phyloP scores from a whole-genome alignment of 2,888 invertebrate genomes.

The Habroteleia sp. region DNA sequence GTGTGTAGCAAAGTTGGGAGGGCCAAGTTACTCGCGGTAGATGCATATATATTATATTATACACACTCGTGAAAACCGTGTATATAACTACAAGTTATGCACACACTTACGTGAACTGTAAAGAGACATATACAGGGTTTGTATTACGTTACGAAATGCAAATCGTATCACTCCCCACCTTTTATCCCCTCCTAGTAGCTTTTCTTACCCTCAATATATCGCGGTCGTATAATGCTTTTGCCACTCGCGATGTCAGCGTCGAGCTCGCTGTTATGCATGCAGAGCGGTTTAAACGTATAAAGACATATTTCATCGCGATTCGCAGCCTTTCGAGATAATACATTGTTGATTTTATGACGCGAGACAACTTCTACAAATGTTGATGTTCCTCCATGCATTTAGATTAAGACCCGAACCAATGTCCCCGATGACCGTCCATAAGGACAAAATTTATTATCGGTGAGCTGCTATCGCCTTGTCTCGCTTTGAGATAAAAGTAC shows the following conservation, averaged over 20 bases:
- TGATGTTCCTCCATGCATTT: constrained; percentile 6
- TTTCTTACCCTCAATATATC: constrained; percentile 66
- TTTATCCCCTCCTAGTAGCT: constrained; percentile 49
- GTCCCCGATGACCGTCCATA: neutral
- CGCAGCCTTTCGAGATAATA: constrained; percentile 34
- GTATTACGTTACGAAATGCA: constrained; percentile 74
- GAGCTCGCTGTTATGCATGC: constrained; percentile 48
- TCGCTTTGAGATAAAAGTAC: too few species aligned
- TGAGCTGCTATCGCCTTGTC: too few species aligned
- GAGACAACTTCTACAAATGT: constrained; percentile 37
- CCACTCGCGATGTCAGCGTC: constrained; percentile 49
- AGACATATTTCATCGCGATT: constrained; percentile 64
- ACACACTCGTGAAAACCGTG: constrained; percentile 27
- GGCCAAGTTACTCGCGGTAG: constrained; percentile 32
- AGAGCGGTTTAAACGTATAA: constrained; percentile 56
- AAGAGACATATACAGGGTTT: constrained; percentile 66
- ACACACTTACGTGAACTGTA: constrained; percentile 62
- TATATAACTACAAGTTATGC: constrained; percentile 43
- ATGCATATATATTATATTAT: constrained; percentile 35
- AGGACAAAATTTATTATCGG: neutral
- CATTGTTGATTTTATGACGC: constrained; percentile 40
- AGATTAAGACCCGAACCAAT: neutral
- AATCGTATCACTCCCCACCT: constrained; percentile 74
- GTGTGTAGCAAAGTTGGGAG: constrained; percentile 54
- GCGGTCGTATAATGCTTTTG: constrained; percentile 50